These are phyloP conservation scores for Danio choprae DNA, from an alignment of 2,797 vertebrate species.

Conservation along the genomic window DNA sequence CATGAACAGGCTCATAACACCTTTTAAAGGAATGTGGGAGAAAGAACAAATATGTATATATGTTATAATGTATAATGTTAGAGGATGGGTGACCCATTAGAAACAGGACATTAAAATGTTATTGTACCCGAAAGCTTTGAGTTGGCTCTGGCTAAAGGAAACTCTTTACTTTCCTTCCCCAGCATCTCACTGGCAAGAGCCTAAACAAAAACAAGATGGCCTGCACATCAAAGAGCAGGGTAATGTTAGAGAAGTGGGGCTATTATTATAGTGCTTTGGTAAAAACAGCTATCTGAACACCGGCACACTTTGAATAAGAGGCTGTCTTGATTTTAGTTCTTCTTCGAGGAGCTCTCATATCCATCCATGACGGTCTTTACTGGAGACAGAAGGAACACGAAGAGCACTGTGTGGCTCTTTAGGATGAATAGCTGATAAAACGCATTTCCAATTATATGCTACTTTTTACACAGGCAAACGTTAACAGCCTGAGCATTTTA, in stretches of 20 bases:
- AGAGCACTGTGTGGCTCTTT: conserved; percentile 11
- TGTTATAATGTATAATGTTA: conserved; percentile 1
- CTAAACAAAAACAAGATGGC: conserved; percentile 64
- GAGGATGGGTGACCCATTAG: conserved; percentile 19
- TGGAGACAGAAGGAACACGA: not conserved
- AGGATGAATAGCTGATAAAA: conserved; percentile 2
- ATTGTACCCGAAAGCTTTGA: conserved; percentile 61
- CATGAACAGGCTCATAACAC: conserved; percentile 55
- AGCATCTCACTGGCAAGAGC: conserved; percentile 57
- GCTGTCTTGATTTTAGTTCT: conserved; percentile 27
- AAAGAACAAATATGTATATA: conserved; percentile 1
- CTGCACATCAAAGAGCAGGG: conserved; percentile 72
- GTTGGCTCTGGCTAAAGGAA: conserved; percentile 63
- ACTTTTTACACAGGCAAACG: conserved; percentile 9
- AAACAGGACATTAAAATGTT: conserved; percentile 53
- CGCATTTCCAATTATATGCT: conserved; percentile 37
- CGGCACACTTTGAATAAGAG: conserved; percentile 56
- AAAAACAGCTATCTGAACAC: conserved; percentile 65
- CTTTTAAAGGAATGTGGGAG: conserved; percentile 22
- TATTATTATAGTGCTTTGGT: conserved; percentile 61
- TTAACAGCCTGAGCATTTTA: conserved; percentile 3
- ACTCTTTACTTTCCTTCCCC: conserved; percentile 67
- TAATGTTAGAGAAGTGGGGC: conserved; percentile 60
- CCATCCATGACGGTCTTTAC: conserved; percentile 20
- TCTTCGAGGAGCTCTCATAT: too few relatives aligned